phyloP scores from a whole-genome alignment of 2,888 invertebrate genomes.

The Tipula helvola region DNA sequence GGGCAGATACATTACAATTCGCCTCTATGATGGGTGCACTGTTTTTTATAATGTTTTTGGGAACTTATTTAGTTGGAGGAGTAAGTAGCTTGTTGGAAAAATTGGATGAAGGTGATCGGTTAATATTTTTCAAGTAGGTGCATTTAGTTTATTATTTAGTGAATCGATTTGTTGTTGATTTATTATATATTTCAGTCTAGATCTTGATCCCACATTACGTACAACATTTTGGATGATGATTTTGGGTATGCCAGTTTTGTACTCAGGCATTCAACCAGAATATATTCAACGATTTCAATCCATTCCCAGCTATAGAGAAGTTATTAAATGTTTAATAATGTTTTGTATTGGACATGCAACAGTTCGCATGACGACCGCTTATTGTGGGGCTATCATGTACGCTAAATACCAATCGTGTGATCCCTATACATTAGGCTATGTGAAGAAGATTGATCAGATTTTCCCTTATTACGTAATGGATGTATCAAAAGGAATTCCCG shows the following conservation, averaged over 20 bases:
- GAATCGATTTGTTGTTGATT: slow-evolving; percentile 13
- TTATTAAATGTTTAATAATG: slow-evolving; percentile 39
- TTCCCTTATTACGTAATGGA: slow-evolving; percentile 63
- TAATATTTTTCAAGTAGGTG: slow-evolving; percentile 47
- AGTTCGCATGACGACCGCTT: slow-evolving; percentile 43
- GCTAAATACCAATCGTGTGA: slow-evolving; percentile 40
- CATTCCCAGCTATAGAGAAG: neutral
- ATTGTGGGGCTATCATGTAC: slow-evolving; percentile 43
- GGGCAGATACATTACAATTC: slow-evolving; percentile 48
- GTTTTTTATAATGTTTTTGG: slow-evolving; percentile 39
- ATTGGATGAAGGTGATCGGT: slow-evolving; percentile 40
- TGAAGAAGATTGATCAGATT: slow-evolving; percentile 45
- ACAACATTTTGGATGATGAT: neutral
- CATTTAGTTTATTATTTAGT: neutral
- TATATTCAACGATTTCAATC: slow-evolving; percentile 50
- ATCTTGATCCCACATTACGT: neutral
- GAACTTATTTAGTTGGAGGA: slow-evolving; percentile 33
- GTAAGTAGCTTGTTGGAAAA: slow-evolving; percentile 43
- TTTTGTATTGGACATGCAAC: slow-evolving; percentile 38
- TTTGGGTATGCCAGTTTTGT: neutral
- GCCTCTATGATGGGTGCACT: slow-evolving; percentile 41
- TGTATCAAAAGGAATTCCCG: slow-evolving; percentile 48
- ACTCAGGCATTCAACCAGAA: neutral
- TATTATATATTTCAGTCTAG: neutral
- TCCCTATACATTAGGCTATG: slow-evolving; percentile 43